phyloP scores from a whole-genome alignment of 1,140 invertebrate genomes.

The Drosophila eugracilis region DNA sequence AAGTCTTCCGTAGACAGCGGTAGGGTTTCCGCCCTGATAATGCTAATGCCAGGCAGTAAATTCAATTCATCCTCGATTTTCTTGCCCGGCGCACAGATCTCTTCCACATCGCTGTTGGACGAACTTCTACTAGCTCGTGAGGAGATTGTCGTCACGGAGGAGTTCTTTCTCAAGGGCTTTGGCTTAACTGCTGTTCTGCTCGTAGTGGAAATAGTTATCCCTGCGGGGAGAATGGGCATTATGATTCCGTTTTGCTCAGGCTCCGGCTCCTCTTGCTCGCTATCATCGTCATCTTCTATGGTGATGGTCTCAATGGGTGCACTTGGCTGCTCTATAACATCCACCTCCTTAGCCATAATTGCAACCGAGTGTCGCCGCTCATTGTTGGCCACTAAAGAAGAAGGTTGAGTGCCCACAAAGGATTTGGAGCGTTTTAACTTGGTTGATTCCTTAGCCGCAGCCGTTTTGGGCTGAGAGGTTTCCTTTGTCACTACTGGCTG shows the following conservation, averaged over 20 bases:
- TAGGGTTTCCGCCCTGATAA: constrained; percentile 61
- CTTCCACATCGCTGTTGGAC: constrained; percentile 58
- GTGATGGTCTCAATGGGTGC: constrained; percentile 67
- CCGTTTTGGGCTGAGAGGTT: background rate
- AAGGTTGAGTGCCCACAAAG: constrained; percentile 26
- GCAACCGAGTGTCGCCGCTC: constrained; percentile 67
- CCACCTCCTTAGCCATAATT: constrained; percentile 71
- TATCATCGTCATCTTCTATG: constrained; percentile 66
- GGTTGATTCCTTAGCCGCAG: background rate
- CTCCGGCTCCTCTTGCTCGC: constrained; percentile 3
- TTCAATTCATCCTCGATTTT: constrained; percentile 15
- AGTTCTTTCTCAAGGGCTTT: constrained; percentile 10
- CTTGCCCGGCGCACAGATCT: constrained; percentile 12
- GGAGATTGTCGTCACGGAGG: constrained; percentile 13
- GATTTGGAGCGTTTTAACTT: constrained; percentile 66
- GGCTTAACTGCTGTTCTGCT: background rate
- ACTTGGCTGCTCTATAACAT: constrained; percentile 51
- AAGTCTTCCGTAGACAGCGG: constrained; percentile 59
- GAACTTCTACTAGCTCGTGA: constrained; percentile 29
- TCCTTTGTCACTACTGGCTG: background rate
- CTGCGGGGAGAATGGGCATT: constrained; percentile 28
- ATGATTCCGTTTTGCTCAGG: constrained; percentile 5
- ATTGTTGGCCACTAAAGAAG: background rate
- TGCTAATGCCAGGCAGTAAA: constrained; percentile 40
- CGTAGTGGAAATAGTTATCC: constrained; percentile 27